Conservation (phyloP, 2,113 vertebrate genomes). For the Pseudopipra pipra region DNA sequence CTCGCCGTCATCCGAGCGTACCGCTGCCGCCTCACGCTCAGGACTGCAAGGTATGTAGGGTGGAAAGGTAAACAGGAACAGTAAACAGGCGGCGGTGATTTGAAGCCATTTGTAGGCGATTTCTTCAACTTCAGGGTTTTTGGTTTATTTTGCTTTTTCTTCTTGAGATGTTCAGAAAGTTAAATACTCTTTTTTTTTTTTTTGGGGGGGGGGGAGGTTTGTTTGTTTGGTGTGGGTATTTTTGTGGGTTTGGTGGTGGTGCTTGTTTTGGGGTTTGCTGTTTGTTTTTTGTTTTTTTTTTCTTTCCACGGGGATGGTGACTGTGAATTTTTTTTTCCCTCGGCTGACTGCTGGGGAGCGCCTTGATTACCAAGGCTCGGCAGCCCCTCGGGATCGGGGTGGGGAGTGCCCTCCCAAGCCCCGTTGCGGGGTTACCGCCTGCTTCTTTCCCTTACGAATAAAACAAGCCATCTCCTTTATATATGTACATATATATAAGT, state of each 20-base stretch:
- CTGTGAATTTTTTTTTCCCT: background rate
- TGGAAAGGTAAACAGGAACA: background rate
- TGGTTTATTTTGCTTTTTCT: background rate
- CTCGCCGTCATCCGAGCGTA: background rate
- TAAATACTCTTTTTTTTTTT: background rate
- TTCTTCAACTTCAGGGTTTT: background rate
- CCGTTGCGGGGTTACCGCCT: background rate
- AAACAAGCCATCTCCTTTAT: background rate
- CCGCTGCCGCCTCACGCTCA: background rate
- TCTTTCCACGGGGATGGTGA: too few species aligned
- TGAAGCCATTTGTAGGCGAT: background rate
- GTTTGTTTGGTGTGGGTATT: accelerated
- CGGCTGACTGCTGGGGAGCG: background rate
- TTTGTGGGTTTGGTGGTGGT: background rate
- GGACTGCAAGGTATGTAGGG: background rate
- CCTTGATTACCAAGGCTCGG: background rate
- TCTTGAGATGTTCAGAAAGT: background rate
- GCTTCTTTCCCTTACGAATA: background rate
- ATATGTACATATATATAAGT: background rate
- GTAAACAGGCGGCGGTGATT: background rate
- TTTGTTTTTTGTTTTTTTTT: accelerated
- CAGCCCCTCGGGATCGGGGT: background rate
- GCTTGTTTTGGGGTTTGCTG: background rate
- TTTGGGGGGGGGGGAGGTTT: background rate
- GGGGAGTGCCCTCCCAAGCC: background rate